phyloP scores from a whole-genome alignment of 23 tunicate genomes.

The Ciona savignyi region DNA sequence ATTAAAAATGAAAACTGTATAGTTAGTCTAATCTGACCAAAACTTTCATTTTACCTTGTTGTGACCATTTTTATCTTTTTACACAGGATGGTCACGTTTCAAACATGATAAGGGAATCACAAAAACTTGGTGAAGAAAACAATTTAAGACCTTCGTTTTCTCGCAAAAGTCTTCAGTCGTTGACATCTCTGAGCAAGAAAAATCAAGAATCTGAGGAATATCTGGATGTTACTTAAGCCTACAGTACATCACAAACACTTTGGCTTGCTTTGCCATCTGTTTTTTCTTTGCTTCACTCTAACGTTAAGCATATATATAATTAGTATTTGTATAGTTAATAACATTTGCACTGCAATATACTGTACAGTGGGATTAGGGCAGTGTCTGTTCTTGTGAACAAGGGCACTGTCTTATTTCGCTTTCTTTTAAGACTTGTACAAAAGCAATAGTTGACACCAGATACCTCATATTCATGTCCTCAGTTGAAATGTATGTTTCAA shows the following conservation, averaged over 20 bases:
- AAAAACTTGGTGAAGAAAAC: not conserved
- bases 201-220: too few relatives aligned
- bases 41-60: too few relatives aligned
- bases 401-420: not conserved
- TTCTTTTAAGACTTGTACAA: not conserved
- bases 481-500: not conserved
- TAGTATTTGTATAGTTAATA: not conserved
- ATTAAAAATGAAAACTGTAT: too few relatives aligned
- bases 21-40: too few relatives aligned
- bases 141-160: not conserved
- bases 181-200: not conserved
- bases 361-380: not conserved
- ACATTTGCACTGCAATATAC: slow-evolving; percentile 1
- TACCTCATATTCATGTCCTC: not conserved
- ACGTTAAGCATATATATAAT: too few relatives aligned
- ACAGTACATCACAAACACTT: too few relatives aligned
- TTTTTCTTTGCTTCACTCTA: too few relatives aligned
- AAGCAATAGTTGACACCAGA: not conserved
- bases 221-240: too few relatives aligned
- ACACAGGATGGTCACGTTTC: not conserved
- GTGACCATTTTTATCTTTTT: not conserved
- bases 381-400: not conserved
- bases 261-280: too few relatives aligned
- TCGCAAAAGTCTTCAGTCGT: not conserved
- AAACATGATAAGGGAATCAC: not conserved